These are phyloP conservation scores for Zophobas morio DNA, from an alignment of 1,140 invertebrate genomes.

Conservation along the genomic window DNA sequence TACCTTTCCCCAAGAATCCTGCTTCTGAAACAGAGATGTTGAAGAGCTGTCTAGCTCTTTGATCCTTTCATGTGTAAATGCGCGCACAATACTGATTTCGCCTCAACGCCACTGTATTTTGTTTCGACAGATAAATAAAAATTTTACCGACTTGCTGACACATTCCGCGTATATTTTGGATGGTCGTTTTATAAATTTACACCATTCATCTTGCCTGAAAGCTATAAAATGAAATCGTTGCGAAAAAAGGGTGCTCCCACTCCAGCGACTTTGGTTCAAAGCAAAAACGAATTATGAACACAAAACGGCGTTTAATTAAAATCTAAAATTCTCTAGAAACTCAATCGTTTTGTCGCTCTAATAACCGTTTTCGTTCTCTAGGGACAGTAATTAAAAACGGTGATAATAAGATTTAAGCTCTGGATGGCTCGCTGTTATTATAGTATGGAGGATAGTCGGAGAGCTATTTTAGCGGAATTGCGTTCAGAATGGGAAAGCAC, in stretches of 20 bases:
- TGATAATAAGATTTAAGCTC: conserved; percentile 10
- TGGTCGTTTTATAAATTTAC: conserved; percentile 37
- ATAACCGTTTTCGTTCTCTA: conserved; percentile 19
- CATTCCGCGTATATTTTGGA: conserved; percentile 20
- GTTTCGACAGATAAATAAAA: conserved; percentile 43
- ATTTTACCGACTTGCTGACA: conserved; percentile 14
- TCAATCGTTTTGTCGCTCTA: conserved; percentile 33
- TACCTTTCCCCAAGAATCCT: background rate
- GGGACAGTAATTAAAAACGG: conserved; percentile 35
- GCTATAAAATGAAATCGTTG: conserved; percentile 27
- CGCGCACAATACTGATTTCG: conserved; percentile 25
- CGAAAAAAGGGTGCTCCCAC: conserved; percentile 4
- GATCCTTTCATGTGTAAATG: conserved; percentile 39
- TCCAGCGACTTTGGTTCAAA: conserved; percentile 30
- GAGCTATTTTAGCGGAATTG: too few species aligned
- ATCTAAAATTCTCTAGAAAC: conserved; percentile 23
- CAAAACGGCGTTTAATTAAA: conserved; percentile 40
- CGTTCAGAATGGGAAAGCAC: background rate
- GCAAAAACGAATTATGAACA: conserved; percentile 30
- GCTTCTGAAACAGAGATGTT: conserved; percentile 14
- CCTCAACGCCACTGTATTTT: conserved; percentile 4
- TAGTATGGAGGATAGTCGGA: background rate
- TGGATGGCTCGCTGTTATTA: background rate
- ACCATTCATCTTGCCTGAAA: conserved; percentile 29
- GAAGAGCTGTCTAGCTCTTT: conserved; percentile 2